Base-by-base conservation (phyloP, 2,113 vertebrate genomes). In the Pionites leucogaster region DNA sequence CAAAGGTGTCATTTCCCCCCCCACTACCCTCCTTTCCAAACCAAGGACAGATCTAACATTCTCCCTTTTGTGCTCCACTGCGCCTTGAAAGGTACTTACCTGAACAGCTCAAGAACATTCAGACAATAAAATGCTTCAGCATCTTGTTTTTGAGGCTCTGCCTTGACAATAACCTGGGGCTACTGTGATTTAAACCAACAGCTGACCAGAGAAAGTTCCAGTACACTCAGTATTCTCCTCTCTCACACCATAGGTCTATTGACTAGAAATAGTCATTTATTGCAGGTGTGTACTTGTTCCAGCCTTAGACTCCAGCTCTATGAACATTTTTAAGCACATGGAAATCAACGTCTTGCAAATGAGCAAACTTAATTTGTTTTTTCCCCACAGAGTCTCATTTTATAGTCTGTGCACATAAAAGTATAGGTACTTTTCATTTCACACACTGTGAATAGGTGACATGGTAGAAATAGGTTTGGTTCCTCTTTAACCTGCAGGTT, bases 321-420 rank as follows among this genome's bases (percentile, higher is more conserved):
- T 17, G 53, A 97, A 97, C 97, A 97, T 96, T 97, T 98, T 98
- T 96, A 98, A 98, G 96, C 96, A 97, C 97, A 95, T 97, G 97
- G 97, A 97, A 98, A 95, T 93, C 28, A 74, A 72, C 1, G 0
- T 59, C 42, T 95, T 93, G 93, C 94, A 96, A 96, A 95, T 75
- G 64, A 97, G 74, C 97, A 97, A 97, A 96, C 95, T 93, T 55
- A 82, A 44, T 97, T 93, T 86, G 18, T n/a, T 91, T 6, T 22
- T 0, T 0, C 1, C 19, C 27, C 37, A 5, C 82, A 50, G 31
- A 13, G 67, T 95, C 93, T 97, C 94, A 70, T 93, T 91, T 96
- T 78, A 33, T 23, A 14, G 68, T 72, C 92, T 90, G 95, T 76
- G 88, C 92, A 96, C 97, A 98, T 97, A 97, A 98, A 98, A 97